Conservation (phyloP, 2,888 invertebrate genomes). For the Ophioninae sp. region DNA sequence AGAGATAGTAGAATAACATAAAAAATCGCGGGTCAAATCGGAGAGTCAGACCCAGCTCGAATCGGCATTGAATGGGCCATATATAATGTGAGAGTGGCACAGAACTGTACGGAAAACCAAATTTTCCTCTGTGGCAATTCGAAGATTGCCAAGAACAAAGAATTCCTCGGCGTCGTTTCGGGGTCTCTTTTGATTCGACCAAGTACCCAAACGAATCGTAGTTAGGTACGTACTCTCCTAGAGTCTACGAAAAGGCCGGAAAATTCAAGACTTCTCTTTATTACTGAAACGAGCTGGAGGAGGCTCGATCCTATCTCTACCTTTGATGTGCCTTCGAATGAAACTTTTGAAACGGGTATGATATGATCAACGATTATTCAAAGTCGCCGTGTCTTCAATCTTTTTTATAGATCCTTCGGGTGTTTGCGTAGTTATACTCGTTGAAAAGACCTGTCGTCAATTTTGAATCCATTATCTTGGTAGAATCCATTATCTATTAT, state of each 20-base stretch:
- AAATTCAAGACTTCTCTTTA: background rate
- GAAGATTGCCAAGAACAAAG: conserved; percentile 19
- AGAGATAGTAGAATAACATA: no score
- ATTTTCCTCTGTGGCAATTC: conserved; percentile 4
- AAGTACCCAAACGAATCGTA: conserved; percentile 8
- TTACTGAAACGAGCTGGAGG: background rate
- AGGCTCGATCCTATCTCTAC: background rate
- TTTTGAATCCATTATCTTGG: background rate
- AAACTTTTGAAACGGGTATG: background rate
- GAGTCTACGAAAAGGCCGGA: conserved; percentile 11
- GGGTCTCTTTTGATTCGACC: conserved; percentile 12
- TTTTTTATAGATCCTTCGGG: background rate
- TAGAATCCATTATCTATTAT: background rate
- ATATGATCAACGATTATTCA: background rate
- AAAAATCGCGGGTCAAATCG: no score
- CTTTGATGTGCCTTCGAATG: background rate
- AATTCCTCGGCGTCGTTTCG: conserved; percentile 6
- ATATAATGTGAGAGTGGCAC: background rate
- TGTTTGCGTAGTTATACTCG: background rate
- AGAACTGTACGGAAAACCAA: background rate
- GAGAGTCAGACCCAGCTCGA: no score
- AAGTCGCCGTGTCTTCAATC: background rate
- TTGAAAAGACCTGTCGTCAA: background rate
- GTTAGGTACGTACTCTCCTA: background rate
- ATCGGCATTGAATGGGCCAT: background rate